Base-by-base conservation (phyloP, 2,113 vertebrate genomes). In the Lampris megalopsis region DNA sequence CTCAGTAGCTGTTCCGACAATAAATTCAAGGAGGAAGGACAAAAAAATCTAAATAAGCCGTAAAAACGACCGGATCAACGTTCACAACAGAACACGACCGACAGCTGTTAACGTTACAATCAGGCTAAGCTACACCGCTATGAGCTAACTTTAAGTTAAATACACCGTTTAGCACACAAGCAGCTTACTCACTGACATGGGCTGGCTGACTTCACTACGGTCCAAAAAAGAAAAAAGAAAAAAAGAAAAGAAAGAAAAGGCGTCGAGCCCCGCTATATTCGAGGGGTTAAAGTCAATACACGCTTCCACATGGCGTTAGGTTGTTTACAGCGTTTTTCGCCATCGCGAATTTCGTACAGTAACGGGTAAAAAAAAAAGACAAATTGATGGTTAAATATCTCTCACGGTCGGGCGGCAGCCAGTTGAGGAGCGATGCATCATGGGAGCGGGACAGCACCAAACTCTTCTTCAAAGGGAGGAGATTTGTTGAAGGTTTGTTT, bases 131-230 rank as follows among this genome's bases (percentile, higher is more conserved):
- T 24, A 10, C 8, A 9, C 3, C 8, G 8, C 49, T 52, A 56
- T 42, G 7, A 38, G 10, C 1, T 5, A 1, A 4, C 9, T 37
- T 24, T 52, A 42, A 48, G 24, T 4, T 45, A 7, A 24, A 24
- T 24, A 45, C 43, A 45, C 7, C 7, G 43, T 7, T 45, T 45
- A 45, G 43, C 43, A 45, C 43, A 45, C 7, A 5, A 45, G 43
- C 43, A 45, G 43, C 43, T 7, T 45, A 45, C 87, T 88, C 68
- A 89, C 90, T 83, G 77, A 85, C 24, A 63, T 56, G 53, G 57
- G 9, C 45, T 45, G 68, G 62, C 54, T 84, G 84, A 73, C 63
- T 66, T 61, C 68, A n/a, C 43, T 2, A 2, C 5, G 8, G 9
- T 82, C 63, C 42, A 7, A 42, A 71, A 6, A 48, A 24, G 49